phyloP scores from a whole-genome alignment of 2,113 vertebrate genomes.

The Pithys albifrons region DNA sequence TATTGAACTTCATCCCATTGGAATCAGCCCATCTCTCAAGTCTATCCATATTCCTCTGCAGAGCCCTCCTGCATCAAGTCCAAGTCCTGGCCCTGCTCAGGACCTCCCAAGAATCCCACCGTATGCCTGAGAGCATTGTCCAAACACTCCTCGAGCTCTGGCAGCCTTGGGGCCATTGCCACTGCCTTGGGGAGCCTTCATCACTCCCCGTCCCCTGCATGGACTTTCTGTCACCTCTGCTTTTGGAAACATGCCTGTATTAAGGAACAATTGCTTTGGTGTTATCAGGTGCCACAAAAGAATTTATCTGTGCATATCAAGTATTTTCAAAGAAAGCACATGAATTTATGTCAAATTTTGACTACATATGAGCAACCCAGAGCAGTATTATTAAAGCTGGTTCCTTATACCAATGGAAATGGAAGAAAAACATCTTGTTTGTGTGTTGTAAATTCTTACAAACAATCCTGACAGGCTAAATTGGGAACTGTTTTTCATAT shows the following conservation, averaged over 20 bases:
- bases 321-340: background rate
- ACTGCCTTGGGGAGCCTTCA: background rate
- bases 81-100: background rate
- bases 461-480: slow-evolving; percentile 18
- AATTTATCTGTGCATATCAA: background rate
- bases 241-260: background rate
- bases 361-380: background rate
- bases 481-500: slow-evolving; percentile 15
- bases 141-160: background rate
- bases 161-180: background rate
- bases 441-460: background rate
- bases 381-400: background rate
- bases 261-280: background rate
- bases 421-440: background rate
- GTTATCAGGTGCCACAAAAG: background rate
- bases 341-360: background rate
- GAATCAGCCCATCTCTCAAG: too few species aligned
- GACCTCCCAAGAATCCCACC: background rate
- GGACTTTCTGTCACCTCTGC: background rate
- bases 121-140: background rate
- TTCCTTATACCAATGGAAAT: background rate
- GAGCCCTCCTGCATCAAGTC: background rate
- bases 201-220: accelerated
- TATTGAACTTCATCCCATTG: too few species aligned
- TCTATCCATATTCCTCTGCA: too few species aligned